Conservation (phyloP, 2,797 vertebrate species). For the Cheirogaleus major region DNA sequence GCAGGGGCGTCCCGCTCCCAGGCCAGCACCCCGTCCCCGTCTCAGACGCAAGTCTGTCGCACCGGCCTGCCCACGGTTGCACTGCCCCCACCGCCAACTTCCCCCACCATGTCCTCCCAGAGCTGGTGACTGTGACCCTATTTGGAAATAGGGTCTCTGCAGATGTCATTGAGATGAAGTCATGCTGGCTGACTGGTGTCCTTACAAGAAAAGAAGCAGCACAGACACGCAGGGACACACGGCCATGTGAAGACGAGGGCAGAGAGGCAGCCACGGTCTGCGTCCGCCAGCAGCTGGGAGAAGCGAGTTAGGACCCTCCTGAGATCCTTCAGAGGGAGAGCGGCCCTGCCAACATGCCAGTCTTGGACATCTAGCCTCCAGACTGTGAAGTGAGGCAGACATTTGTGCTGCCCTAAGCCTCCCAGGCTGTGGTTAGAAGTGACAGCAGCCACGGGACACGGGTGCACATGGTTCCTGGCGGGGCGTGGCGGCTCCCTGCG, state of each 20-base stretch:
- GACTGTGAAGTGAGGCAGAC: too few relatives aligned
- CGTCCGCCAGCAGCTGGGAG: not conserved
- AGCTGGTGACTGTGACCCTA: not conserved
- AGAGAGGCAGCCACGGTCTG: not conserved
- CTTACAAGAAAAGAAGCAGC: not conserved
- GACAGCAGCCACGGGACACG: rapidly evolving
- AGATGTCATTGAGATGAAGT: not conserved
- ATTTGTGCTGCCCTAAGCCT: not conserved
- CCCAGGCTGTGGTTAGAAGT: not conserved
- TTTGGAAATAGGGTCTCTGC: not conserved
- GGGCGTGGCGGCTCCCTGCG: not conserved
- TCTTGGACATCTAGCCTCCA: not conserved
- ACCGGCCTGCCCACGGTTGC: rapidly evolving
- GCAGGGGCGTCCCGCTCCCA: not conserved
- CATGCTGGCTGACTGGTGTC: not conserved
- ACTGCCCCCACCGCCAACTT: not conserved
- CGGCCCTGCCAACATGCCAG: not conserved
- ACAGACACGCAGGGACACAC: not conserved
- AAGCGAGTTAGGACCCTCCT: not conserved
- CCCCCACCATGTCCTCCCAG: not conserved
- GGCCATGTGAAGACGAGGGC: rapidly evolving
- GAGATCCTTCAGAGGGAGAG: not conserved
- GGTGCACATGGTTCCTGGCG: rapidly evolving
- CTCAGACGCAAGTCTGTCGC: rapidly evolving
- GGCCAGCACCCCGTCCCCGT: not conserved